Conservation (phyloP, 2,797 vertebrate genomes). For the Tolypeutes matacus region DNA sequence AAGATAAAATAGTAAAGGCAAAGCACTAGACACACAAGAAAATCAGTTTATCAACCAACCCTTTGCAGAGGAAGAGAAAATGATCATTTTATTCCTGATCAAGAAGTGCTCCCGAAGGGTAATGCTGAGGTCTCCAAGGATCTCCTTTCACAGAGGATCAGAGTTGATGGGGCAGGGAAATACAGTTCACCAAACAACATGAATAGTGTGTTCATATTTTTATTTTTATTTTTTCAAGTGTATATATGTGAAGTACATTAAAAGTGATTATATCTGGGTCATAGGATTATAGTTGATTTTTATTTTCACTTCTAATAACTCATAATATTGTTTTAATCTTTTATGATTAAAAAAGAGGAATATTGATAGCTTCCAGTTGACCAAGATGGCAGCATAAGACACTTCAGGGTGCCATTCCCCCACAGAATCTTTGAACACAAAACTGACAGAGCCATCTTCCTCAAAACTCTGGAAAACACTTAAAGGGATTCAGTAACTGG, state of each 20-base stretch:
- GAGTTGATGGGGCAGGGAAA: not conserved
- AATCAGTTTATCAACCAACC: not conserved
- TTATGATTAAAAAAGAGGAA: not conserved
- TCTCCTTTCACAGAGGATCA: not conserved
- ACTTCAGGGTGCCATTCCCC: too few relatives aligned
- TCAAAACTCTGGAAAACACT: too few relatives aligned
- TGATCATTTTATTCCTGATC: not conserved
- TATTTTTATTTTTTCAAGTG: not conserved
- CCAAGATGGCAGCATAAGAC: too few relatives aligned
- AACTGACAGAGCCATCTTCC: too few relatives aligned
- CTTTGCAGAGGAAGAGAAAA: not conserved
- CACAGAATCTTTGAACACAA: too few relatives aligned
- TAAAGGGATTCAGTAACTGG: too few relatives aligned
- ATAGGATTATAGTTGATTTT: not conserved
- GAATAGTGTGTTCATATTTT: not conserved
- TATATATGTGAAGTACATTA: not conserved
- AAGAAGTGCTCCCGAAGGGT: not conserved
- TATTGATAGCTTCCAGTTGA: too few relatives aligned
- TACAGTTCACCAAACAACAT: not conserved
- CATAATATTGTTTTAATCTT: not conserved
- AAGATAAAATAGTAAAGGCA: not conserved
- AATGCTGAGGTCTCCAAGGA: not conserved
- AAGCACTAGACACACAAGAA: not conserved
- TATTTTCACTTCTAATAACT: constrained; percentile 19
- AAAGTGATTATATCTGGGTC: not conserved